Conservation (phyloP, 92 coral and sea anemone genomes). For the Epizoanthus stellaris region DNA sequence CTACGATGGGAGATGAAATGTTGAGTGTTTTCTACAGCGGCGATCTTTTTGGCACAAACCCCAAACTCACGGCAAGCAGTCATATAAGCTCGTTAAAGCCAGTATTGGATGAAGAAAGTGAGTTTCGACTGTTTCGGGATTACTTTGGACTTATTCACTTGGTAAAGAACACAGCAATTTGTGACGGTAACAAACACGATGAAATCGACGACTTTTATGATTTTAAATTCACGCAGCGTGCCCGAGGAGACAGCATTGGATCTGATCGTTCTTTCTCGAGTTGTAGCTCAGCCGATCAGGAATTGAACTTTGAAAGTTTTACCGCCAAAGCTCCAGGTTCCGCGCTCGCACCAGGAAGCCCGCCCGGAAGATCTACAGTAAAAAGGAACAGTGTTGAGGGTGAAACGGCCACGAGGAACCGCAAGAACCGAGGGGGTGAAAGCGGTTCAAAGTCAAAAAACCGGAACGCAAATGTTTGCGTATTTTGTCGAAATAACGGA, state of each 20-base stretch:
- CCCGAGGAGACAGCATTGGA: conserved; percentile 95
- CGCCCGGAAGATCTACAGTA: conserved; percentile 59
- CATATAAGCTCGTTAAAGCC: conserved; percentile 70
- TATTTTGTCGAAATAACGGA: conserved; percentile 98
- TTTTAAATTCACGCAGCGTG: conserved; percentile 80
- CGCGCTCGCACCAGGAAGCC: conserved; percentile 85
- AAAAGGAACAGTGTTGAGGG: conserved; percentile 59
- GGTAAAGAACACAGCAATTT: conserved; percentile 82
- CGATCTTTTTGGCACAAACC: conserved; percentile 84
- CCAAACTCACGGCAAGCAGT: conserved; percentile 77
- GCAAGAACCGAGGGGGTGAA: conserved; percentile 86
- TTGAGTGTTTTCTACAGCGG: conserved; percentile 92
- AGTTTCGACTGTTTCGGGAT: conserved; percentile 95
- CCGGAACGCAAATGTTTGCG: conserved; percentile 99
- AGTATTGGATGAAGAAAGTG: conserved; percentile 87
- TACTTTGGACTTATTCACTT: conserved; percentile 94
- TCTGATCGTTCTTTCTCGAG: conserved; percentile 95
- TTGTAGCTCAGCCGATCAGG: conserved; percentile 90
- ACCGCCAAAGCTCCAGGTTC: conserved; percentile 85
- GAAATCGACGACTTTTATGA: conserved; percentile 82
- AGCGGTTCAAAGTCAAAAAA: conserved; percentile 55
- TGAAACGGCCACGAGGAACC: conserved; percentile 80
- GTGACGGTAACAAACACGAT: conserved; percentile 62
- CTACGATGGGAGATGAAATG: conserved; percentile 99
- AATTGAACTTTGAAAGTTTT: conserved; percentile 73